Conservation (phyloP, 2,113 vertebrate genomes). For the Zingel zingel region DNA sequence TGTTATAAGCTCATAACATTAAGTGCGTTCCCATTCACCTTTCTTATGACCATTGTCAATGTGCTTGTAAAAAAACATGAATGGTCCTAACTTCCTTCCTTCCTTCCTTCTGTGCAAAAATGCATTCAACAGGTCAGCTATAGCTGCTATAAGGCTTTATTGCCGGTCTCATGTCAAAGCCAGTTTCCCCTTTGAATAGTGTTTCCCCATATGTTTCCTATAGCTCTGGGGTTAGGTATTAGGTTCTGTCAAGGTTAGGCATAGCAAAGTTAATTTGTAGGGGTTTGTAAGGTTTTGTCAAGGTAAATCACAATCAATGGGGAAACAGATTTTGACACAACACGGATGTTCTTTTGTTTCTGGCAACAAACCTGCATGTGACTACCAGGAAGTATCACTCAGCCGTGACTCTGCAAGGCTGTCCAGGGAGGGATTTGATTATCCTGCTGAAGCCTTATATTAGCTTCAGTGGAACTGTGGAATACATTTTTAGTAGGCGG, state of each 20-base stretch:
- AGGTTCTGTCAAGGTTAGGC: slow-evolving; percentile 17
- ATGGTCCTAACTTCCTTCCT: not conserved
- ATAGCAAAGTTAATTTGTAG: slow-evolving; percentile 15
- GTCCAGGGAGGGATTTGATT: not conserved
- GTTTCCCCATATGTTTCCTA: slow-evolving; percentile 38
- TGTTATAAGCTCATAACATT: not conserved
- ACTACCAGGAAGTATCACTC: not conserved
- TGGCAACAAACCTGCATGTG: not conserved
- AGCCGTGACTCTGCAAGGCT: not conserved
- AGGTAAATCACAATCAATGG: slow-evolving; percentile 4
- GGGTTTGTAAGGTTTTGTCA: not conserved
- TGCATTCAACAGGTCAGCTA: slow-evolving; percentile 39
- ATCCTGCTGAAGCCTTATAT: no score
- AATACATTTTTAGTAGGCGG: not conserved
- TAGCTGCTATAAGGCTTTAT: slow-evolving; percentile 39
- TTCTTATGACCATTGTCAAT: not conserved
- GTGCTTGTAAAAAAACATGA: not conserved
- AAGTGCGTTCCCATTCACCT: not conserved
- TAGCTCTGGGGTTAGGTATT: not conserved
- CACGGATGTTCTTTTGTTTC: slow-evolving; percentile 13
- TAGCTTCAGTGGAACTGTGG: not conserved
- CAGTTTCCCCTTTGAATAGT: slow-evolving; percentile 33
- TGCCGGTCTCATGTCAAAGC: slow-evolving; percentile 34
- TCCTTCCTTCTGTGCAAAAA: slow-evolving; percentile 31
- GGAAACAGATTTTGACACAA: slow-evolving; percentile 2